Evolutionary conservation across 2,113 vertebrate genomes (phyloP).

Genomic region (Oncorhynchus clarkii): DNA sequence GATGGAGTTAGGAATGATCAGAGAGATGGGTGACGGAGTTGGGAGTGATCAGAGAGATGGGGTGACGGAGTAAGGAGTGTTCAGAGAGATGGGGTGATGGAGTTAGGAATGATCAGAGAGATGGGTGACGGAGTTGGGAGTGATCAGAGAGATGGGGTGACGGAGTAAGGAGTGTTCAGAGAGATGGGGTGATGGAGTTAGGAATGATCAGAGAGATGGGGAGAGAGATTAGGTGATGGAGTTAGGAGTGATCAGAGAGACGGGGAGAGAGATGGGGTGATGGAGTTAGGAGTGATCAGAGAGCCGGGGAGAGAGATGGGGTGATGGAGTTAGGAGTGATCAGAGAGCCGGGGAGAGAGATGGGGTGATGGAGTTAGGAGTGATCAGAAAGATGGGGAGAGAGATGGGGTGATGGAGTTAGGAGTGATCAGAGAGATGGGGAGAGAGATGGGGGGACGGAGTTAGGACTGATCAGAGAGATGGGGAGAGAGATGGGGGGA

Average conservation of each 20-base stretch:
- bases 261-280: too few species aligned
- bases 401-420: neutral
- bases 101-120: too few species aligned
- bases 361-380: too few species aligned
- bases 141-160: constrained; percentile 46
- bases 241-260: too few species aligned
- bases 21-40: neutral
- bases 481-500: constrained; percentile 6
- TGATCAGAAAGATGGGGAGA: too few species aligned
- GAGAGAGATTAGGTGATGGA: too few species aligned
- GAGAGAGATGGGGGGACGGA: constrained; percentile 1
- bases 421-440: constrained; percentile 60
- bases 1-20: constrained; percentile 25
- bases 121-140: constrained; percentile 22
- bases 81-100: too few species aligned
- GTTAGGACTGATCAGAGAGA: constrained; percentile 46
- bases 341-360: too few species aligned
- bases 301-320: neutral
- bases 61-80: too few species aligned
- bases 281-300: neutral
- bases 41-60: constrained; percentile 58
- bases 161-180: too few species aligned
- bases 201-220: constrained; percentile 58
- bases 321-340: too few species aligned
- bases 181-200: neutral